A percentile compares a stretch with the other conserved stretches of the same genome.
These are phyloP conservation scores for Philopotamus ludificatus DNA, from an alignment of 1,140 invertebrate species.

Conservation along the genomic window DNA sequence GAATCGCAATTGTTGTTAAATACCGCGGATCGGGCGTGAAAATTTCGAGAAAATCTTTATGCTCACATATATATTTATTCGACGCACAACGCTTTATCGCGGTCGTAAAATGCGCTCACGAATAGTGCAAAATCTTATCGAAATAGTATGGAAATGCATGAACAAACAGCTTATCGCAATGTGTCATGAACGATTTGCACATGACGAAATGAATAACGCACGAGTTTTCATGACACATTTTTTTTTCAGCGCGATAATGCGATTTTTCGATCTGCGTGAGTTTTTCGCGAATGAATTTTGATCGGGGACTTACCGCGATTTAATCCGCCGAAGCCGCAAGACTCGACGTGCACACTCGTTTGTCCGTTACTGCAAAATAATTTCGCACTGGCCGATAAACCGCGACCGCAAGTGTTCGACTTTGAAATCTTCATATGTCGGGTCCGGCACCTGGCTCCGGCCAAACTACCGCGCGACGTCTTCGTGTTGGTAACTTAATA, in stretches of 20 bases:
- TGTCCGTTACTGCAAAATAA: too few relatives aligned
- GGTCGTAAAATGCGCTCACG: constrained; percentile 16
- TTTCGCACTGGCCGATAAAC: not conserved
- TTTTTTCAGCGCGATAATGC: too few relatives aligned
- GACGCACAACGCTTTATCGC: not conserved
- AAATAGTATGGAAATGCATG: constrained; percentile 15
- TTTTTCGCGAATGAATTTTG: not conserved
- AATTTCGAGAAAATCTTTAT: not conserved
- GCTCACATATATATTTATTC: not conserved
- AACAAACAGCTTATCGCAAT: constrained; percentile 14
- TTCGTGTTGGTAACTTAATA: constrained; percentile 24
- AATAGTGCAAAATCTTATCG: constrained; percentile 14
- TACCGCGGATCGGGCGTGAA: not conserved
- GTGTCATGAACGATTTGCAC: constrained; percentile 16
- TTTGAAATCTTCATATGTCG: constrained; percentile 12
- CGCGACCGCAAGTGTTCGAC: not conserved
- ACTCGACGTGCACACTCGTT: too few relatives aligned
- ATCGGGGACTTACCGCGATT: too few relatives aligned
- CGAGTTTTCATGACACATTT: too few relatives aligned
- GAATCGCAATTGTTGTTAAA: not conserved
- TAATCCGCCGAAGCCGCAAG: too few relatives aligned
- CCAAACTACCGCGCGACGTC: constrained; percentile 15
- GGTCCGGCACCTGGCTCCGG: not conserved
- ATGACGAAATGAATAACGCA: not conserved
- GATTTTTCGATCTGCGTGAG: not conserved